Evolutionary conservation across 2,888 invertebrate species (phyloP).

Genomic region (Gortyna flavago): DNA sequence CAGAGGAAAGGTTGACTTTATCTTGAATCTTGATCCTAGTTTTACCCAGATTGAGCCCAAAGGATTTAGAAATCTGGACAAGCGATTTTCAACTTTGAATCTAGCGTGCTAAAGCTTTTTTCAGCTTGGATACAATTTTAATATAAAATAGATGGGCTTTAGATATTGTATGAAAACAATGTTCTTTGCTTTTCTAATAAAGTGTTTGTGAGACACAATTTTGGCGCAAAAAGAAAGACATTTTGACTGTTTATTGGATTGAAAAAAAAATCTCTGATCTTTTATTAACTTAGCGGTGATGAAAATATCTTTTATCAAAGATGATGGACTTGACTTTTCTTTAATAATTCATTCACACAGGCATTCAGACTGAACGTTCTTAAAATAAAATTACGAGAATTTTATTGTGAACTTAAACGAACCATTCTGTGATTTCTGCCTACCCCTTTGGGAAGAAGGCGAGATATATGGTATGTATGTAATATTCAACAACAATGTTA

Average conservation of each 20-base stretch:
- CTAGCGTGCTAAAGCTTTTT: rapidly evolving
- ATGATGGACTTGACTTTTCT: background rate
- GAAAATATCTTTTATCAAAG: background rate
- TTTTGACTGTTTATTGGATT: constrained; percentile 36
- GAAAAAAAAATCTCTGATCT: constrained; percentile 19
- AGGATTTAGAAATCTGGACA: constrained; percentile 22
- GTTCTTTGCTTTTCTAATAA: constrained; percentile 44
- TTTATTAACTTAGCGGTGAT: constrained; percentile 7
- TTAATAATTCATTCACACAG: too few relatives aligned
- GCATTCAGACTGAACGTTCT: too few relatives aligned
- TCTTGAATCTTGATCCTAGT: constrained; percentile 16
- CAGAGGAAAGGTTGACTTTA: constrained; percentile 4
- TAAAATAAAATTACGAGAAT: too few relatives aligned
- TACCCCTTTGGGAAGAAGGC: background rate
- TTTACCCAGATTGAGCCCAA: constrained; percentile 32
- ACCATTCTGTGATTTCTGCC: too few relatives aligned
- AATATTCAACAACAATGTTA: background rate
- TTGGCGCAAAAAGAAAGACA: constrained; percentile 34
- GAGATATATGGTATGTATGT: background rate
- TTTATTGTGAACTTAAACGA: too few relatives aligned
- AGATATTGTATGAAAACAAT: constrained; percentile 56
- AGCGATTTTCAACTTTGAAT: constrained; percentile 36
- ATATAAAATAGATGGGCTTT: constrained; percentile 56
- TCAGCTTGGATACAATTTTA: constrained; percentile 36
- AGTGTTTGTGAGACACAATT: constrained; percentile 49